Conservation (phyloP, 2,113 vertebrate genomes). For the human (Homo sapiens) region DNA sequence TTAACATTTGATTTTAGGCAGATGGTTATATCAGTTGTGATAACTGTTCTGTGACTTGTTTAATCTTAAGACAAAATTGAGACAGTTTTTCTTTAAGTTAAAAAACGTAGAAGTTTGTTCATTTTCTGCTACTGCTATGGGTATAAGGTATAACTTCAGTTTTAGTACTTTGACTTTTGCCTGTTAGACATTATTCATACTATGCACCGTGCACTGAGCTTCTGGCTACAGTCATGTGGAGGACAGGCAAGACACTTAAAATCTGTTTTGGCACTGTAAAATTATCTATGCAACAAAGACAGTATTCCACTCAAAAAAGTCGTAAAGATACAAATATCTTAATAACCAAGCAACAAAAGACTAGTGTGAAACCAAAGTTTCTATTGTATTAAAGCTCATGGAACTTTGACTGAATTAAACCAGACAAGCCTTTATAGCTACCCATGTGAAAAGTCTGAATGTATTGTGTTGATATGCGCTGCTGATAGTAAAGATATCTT, state of each 20-base stretch:
- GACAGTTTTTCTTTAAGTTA: constrained; percentile 57
- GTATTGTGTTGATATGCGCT: constrained; percentile 71
- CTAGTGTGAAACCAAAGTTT: constrained; percentile 80
- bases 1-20: constrained; percentile 55
- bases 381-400: constrained; percentile 78
- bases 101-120: not conserved
- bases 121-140: constrained; percentile 63
- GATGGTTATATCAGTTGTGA: not conserved
- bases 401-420: constrained; percentile 85
- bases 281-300: constrained; percentile 78
- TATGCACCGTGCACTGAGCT: constrained; percentile 73
- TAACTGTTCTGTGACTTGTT: constrained; percentile 64
- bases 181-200: constrained; percentile 74
- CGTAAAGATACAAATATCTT: constrained; percentile 83
- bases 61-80: constrained; percentile 70
- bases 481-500: constrained; percentile 70
- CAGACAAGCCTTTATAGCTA: constrained; percentile 79
- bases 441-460: constrained; percentile 81
- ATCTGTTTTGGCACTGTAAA: constrained; percentile 79
- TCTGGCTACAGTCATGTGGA: constrained; percentile 76
- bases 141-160: constrained; percentile 65
- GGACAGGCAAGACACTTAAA: constrained; percentile 81
- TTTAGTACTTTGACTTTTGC: constrained; percentile 75
- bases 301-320: constrained; percentile 81
- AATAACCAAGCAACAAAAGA: constrained; percentile 81